These are phyloP conservation scores for Seira ritae DNA, from an alignment of 2,888 invertebrate genomes.

Conservation along the genomic window DNA sequence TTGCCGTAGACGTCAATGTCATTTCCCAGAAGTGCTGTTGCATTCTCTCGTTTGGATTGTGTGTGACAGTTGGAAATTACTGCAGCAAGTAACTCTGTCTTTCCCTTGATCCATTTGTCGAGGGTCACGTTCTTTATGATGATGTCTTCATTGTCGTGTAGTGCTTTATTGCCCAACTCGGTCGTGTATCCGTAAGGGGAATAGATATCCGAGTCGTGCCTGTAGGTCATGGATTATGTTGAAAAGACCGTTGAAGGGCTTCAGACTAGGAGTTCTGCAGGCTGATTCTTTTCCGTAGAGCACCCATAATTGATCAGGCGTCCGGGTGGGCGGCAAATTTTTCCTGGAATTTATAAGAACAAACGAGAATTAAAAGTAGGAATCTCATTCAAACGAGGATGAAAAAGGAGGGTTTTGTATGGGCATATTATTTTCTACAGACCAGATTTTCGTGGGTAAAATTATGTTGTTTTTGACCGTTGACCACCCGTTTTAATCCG, in stretches of 20 bases:
- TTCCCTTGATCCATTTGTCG: neutral
- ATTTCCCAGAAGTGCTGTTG: neutral
- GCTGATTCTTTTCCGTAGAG: neutral
- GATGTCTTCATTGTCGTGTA: too few relatives aligned
- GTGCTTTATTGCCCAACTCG: neutral
- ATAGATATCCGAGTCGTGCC: neutral
- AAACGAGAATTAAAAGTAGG: too few relatives aligned
- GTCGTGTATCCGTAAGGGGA: neutral
- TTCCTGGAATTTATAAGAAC: too few relatives aligned
- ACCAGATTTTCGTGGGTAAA: too few relatives aligned
- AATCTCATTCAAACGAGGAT: too few relatives aligned
- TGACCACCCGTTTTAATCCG: too few relatives aligned
- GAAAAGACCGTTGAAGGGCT: neutral
- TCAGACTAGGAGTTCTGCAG: neutral
- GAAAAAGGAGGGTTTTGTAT: too few relatives aligned
- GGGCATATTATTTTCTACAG: too few relatives aligned
- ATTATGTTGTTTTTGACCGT: too few relatives aligned
- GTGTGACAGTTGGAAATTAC: constrained; percentile 20
- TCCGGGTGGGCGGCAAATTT: neutral
- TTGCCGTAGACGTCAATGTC: constrained; percentile 23
- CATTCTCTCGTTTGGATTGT: neutral
- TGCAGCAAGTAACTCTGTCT: constrained; percentile 1
- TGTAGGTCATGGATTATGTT: constrained; percentile 25
- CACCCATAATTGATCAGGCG: constrained; percentile 19
- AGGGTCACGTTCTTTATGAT: neutral